Evolutionary conservation across 2,113 vertebrate species (phyloP).

Genomic region (Nerophis lumbriciformis): DNA sequence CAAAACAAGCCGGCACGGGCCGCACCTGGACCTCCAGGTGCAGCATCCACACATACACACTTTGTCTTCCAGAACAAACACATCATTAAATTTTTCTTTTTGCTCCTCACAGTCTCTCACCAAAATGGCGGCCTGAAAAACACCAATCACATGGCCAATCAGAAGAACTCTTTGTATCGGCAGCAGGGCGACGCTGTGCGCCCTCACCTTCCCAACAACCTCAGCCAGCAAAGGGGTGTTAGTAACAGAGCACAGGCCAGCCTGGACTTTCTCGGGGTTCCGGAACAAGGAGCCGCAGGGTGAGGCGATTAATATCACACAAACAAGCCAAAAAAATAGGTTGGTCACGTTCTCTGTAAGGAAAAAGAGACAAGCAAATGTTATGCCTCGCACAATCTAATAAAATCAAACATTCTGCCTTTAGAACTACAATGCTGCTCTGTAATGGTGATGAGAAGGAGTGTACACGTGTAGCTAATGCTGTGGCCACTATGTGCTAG

Average conservation of each 20-base stretch:
- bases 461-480: too few relatives aligned
- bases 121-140: conserved; percentile 84
- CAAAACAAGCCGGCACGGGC: conserved; percentile 78
- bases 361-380: too few relatives aligned
- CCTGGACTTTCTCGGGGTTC: conserved; percentile 89
- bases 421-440: too few relatives aligned
- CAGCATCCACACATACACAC: neutral
- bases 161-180: conserved; percentile 68
- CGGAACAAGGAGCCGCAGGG: conserved; percentile 94
- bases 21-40: conserved; percentile 91
- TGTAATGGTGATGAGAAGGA: too few relatives aligned
- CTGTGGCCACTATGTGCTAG: too few relatives aligned
- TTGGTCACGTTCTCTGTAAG: too few relatives aligned
- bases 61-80: neutral
- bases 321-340: neutral
- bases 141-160: conserved; percentile 57
- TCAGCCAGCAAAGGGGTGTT: conserved; percentile 57
- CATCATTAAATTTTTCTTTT: neutral
- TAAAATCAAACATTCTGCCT: too few relatives aligned
- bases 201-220: conserved; percentile 79
- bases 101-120: conserved; percentile 69
- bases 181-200: conserved; percentile 65
- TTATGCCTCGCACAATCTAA: too few relatives aligned
- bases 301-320: conserved; percentile 64
- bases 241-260: conserved; percentile 75